Percentiles rank a stretch among this genome's conserved stretches.
Conservation (phyloP, 2,888 invertebrate species). For the Corbicula japonica region DNA sequence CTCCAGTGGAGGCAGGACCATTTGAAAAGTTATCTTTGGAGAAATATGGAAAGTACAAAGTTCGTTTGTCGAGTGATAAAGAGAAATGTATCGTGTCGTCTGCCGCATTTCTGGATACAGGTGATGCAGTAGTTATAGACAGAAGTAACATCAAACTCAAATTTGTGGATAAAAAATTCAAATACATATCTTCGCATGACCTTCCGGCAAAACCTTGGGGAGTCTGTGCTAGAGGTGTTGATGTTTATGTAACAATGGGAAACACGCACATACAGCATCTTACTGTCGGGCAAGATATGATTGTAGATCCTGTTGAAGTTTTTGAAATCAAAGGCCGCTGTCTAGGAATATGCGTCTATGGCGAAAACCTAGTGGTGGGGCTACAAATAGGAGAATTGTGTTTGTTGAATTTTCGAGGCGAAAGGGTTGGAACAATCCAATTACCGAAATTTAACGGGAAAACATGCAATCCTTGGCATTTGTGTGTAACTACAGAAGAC, state of each 20-base stretch:
- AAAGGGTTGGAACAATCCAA: constrained; percentile 32
- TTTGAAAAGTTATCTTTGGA: constrained; percentile 30
- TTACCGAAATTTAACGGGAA: constrained; percentile 39
- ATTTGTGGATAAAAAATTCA: constrained; percentile 53
- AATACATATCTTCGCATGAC: constrained; percentile 52
- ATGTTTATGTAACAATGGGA: constrained; percentile 59
- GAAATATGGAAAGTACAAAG: constrained; percentile 59
- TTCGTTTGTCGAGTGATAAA: constrained; percentile 41
- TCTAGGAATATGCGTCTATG: constrained; percentile 50
- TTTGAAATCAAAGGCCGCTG: constrained; percentile 54
- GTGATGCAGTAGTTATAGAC: constrained; percentile 53
- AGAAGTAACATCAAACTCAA: constrained; percentile 56
- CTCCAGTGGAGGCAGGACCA: not conserved
- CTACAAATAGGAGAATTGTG: constrained; percentile 56
- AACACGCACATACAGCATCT: constrained; percentile 57
- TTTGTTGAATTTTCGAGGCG: constrained; percentile 41
- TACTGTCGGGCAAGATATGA: constrained; percentile 50
- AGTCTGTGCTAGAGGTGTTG: constrained; percentile 49
- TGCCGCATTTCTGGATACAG: constrained; percentile 49
- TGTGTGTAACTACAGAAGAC: constrained; percentile 34
- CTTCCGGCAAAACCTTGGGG: constrained; percentile 55
- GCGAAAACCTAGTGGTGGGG: constrained; percentile 46
- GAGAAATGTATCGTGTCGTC: constrained; percentile 54
- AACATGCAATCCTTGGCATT: constrained; percentile 60
- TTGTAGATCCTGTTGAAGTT: constrained; percentile 42